Conservation (phyloP, 2,888 invertebrate genomes). For the Phoenoteleia sp. region DNA sequence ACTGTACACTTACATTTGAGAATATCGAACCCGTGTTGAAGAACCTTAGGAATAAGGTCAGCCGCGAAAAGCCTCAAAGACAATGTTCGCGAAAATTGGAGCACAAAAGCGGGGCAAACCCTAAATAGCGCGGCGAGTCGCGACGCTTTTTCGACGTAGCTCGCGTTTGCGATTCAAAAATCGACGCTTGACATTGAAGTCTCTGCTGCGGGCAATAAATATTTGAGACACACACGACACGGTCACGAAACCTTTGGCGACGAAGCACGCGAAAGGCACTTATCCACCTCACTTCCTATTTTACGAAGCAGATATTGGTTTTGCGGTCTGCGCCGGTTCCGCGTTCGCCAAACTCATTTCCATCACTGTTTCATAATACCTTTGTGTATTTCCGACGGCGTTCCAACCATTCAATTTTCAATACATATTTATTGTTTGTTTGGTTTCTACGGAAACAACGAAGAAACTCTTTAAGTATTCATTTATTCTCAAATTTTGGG, state of each 20-base stretch:
- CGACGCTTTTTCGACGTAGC: constrained; percentile 28
- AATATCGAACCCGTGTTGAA: constrained; percentile 84
- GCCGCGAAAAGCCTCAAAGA: constrained; percentile 51
- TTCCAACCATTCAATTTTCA: constrained; percentile 13
- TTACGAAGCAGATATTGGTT: constrained; percentile 39
- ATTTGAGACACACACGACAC: constrained; percentile 70
- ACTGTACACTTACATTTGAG: constrained; percentile 80
- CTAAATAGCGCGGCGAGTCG: constrained; percentile 59
- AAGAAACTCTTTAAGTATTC: no score
- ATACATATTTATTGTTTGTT: constrained; percentile 38
- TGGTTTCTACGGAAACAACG: no score
- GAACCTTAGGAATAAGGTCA: constrained; percentile 64
- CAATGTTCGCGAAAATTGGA: constrained; percentile 57
- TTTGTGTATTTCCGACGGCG: constrained; percentile 2
- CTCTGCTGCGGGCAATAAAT: constrained; percentile 71
- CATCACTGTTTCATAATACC: constrained; percentile 38
- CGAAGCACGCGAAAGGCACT: constrained; percentile 33
- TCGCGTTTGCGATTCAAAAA: constrained; percentile 32
- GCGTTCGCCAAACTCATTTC: constrained; percentile 30
- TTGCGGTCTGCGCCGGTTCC: constrained; percentile 39
- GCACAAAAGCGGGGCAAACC: constrained; percentile 63
- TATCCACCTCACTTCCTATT: constrained; percentile 46
- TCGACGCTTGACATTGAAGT: constrained; percentile 67
- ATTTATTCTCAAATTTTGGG: no score
- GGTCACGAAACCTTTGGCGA: constrained; percentile 48